These are phyloP conservation scores for Momotus momota DNA, from an alignment of 2,797 vertebrate genomes.

Conservation along the genomic window DNA sequence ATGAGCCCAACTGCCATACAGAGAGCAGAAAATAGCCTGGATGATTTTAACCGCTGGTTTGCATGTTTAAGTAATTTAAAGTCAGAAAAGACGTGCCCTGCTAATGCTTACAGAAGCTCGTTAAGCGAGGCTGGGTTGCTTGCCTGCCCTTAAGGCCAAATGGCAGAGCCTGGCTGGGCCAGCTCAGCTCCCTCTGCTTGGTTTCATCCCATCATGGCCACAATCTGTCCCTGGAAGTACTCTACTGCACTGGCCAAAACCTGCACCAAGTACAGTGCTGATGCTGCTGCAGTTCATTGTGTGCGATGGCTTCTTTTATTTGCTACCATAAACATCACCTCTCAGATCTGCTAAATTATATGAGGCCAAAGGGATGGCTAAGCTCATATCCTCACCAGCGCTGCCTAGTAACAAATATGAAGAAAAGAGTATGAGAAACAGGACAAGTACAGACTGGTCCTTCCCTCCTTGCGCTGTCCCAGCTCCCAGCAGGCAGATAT, in stretches of 20 bases:
- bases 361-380: neutral
- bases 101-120: constrained; percentile 11
- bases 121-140: neutral
- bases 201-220: rapidly evolving
- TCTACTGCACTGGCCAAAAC: neutral
- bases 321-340: neutral
- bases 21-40: neutral
- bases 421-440: neutral
- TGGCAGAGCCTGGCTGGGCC: neutral
- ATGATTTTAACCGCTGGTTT: constrained; percentile 35
- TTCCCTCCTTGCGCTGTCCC: neutral
- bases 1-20: neutral
- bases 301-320: neutral
- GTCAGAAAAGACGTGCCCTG: neutral
- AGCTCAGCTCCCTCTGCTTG: rapidly evolving
- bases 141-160: neutral
- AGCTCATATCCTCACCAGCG: neutral
- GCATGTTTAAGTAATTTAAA: constrained; percentile 19
- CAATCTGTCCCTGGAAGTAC: neutral
- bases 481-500: neutral
- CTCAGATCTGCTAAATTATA: neutral
- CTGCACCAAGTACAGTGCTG: neutral
- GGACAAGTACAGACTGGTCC: constrained; percentile 15
- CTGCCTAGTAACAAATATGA: neutral
- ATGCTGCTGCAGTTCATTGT: rapidly evolving